Evolutionary conservation across 2,888 invertebrate genomes (phyloP).

Genomic region (Neoascia interrupta): DNA sequence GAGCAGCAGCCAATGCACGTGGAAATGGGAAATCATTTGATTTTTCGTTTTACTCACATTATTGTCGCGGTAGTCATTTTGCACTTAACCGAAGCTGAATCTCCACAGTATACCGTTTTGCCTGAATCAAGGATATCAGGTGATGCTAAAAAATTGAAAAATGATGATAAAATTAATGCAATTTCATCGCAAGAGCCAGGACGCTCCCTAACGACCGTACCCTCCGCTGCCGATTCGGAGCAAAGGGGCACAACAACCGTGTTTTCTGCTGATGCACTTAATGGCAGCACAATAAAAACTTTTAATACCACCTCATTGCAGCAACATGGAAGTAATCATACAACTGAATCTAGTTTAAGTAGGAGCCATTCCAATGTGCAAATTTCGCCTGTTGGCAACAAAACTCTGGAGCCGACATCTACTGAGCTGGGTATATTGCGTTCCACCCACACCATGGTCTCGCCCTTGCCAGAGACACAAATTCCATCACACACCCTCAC

Average conservation of each 20-base stretch:
- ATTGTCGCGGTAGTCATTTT: conserved; percentile 36
- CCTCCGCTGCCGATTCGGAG: background rate
- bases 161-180: background rate
- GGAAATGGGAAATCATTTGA: conserved; percentile 59
- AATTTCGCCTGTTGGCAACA: background rate
- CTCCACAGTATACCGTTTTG: conserved; percentile 5
- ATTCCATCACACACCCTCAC: conserved; percentile 5
- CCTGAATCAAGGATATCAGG: conserved; percentile 19
- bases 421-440: conserved; percentile 22
- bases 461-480: conserved; percentile 17
- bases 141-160: conserved; percentile 13
- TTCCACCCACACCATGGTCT: conserved; percentile 1
- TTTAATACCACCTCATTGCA: background rate
- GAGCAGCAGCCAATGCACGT: conserved; percentile 34
- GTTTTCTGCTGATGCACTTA: too few species aligned
- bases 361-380: background rate
- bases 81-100: conserved; percentile 31
- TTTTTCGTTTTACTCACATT: conserved; percentile 22
- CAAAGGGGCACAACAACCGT: conserved; percentile 7
- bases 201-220: background rate
- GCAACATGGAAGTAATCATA: background rate
- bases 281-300: background rate
- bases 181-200: too few species aligned
- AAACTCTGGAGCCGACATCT: conserved; percentile 8
- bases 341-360: background rate